These are phyloP conservation scores for Bhutanitis thaidina DNA, from an alignment of 2,888 invertebrate species.

Conservation along the genomic window DNA sequence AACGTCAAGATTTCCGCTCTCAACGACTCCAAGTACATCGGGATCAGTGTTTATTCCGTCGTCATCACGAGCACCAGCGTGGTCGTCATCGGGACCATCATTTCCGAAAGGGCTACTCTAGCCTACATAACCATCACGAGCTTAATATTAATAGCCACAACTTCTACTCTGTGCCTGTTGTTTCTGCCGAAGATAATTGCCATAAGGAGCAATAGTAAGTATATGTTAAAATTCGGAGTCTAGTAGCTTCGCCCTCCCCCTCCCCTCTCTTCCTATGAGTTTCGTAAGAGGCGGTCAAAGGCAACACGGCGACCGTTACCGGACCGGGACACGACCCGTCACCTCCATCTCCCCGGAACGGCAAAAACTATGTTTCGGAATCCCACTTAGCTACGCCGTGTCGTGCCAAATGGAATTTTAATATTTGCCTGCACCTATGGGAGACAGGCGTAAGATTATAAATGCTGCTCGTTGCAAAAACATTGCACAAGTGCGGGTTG, in stretches of 20 bases:
- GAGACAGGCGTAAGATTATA: no score
- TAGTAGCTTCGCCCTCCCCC: no score
- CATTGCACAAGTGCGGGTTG: not conserved
- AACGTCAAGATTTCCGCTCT: conserved; percentile 94
- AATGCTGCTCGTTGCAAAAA: no score
- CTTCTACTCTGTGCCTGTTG: conserved; percentile 90
- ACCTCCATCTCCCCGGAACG: no score
- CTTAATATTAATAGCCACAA: conserved; percentile 91
- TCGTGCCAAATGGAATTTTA: no score
- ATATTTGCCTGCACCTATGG: no score
- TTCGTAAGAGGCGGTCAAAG: no score
- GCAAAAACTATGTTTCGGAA: no score
- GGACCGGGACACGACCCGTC: no score
- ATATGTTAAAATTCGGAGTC: not conserved
- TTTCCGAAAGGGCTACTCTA: conserved; percentile 89
- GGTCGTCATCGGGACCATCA: conserved; percentile 92
- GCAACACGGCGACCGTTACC: no score
- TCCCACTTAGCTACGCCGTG: no score
- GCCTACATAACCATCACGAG: conserved; percentile 91
- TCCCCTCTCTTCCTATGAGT: no score
- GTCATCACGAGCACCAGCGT: conserved; percentile 93
- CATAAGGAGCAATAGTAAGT: conserved; percentile 83
- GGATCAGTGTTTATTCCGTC: conserved; percentile 94
- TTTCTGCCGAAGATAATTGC: conserved; percentile 92
- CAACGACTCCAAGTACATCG: conserved; percentile 96